These are phyloP conservation scores for Lemur catta DNA, from an alignment of 2,797 vertebrate species.

Conservation along the genomic window DNA sequence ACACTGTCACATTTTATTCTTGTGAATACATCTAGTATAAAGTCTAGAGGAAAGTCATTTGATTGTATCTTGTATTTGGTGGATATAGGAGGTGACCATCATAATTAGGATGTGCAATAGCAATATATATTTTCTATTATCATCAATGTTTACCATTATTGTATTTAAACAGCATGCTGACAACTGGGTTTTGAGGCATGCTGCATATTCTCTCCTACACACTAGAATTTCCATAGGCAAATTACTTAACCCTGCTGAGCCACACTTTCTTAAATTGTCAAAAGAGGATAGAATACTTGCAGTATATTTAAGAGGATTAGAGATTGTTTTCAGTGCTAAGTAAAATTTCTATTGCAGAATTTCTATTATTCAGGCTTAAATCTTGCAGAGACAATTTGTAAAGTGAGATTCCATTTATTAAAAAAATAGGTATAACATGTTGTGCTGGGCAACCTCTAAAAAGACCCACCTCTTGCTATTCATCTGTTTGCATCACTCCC, in stretches of 20 bases:
- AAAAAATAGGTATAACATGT: neutral
- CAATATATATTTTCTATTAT: conserved; percentile 9
- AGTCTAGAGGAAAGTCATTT: neutral
- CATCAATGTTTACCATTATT: neutral
- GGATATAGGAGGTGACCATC: neutral
- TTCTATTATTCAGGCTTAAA: conserved; percentile 46
- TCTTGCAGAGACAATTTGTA: conserved; percentile 40
- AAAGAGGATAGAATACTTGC: conserved; percentile 4
- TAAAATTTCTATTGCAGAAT: conserved; percentile 40
- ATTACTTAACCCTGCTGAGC: conserved; percentile 29
- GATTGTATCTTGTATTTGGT: neutral
- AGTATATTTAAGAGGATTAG: conserved; percentile 67
- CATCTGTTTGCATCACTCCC: neutral
- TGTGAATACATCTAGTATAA: neutral
- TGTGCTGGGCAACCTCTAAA: neutral
- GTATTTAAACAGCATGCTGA: conserved; percentile 12
- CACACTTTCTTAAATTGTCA: conserved; percentile 32
- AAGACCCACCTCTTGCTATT: neutral
- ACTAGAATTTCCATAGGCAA: conserved; percentile 56
- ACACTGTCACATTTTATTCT: neutral
- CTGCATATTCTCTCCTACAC: neutral
- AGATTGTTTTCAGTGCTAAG: conserved; percentile 53
- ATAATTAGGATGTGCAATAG: neutral
- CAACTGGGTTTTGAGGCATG: neutral
- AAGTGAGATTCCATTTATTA: conserved; percentile 46